Base-by-base conservation (phyloP, 2,113 vertebrate genomes). In the Cyprinodon brontotheroides region DNA sequence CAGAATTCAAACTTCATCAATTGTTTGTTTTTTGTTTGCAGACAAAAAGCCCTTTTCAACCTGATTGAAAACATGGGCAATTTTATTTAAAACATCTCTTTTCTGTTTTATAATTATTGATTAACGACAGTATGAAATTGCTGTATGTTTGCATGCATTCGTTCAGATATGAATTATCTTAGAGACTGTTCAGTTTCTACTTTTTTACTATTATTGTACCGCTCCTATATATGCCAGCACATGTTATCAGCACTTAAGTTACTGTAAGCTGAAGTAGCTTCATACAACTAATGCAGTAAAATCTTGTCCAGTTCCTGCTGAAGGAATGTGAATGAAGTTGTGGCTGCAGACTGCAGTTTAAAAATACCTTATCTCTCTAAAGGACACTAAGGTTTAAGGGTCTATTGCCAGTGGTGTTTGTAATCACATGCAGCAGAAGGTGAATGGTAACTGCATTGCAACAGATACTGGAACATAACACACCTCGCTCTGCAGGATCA, bases 401-500 rank as follows among this genome's bases (percentile, higher is more conserved):
- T 61, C 43, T 2, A 41, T 36, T 39, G 61, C 45, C 60, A 71
- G 63, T 20, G 8, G 11, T 20, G 57, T 74, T 74, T 68, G 22
- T n/a, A 45, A 65, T 40, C 40, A 61, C 43, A 79, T 69, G 43
- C 45, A 70, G 65, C 60, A 82, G 60, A 86, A 71, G 12, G 13
- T 73, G 75, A 73, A 75, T 68, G 65, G 65, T 66, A 61, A 77
- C 72, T 81, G 84, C 84, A 85, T 75, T 82, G 84, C 78, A 87
- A 78, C 74, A 83, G 77, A 78, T 57, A 71, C 75, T 59, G 85
- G 80, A 82, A 80, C 60, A 75, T 39, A 79, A 68, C 82, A 75
- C 94, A 99, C 98, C 97, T 99, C 97, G 67, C 98, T 99, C 91
- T 99, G 98, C 92, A 99, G 96, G 93, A 99, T 99, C 98, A 99